A percentile compares a stretch with the other conserved stretches of the same genome.
phyloP scores from a whole-genome alignment of 2,888 invertebrate species.

The Aspidapion aeneum region DNA sequence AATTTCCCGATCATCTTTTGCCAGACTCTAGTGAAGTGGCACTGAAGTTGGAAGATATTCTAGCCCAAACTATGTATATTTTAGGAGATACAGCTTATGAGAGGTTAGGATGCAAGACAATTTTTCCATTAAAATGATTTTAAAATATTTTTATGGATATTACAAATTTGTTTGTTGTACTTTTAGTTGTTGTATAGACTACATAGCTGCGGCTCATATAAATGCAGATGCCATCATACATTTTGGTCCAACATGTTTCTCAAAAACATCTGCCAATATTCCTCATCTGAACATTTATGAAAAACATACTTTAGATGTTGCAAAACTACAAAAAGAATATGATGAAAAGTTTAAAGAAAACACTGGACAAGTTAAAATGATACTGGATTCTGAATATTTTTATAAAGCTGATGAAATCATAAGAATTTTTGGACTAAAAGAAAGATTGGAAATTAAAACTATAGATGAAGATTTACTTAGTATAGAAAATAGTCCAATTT shows the following conservation, averaged over 20 bases:
- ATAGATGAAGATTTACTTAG: slow-evolving; percentile 26
- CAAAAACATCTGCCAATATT: slow-evolving; percentile 62
- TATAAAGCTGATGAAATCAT: slow-evolving; percentile 53
- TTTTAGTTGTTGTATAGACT: slow-evolving; percentile 84
- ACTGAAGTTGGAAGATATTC: slow-evolving; percentile 48
- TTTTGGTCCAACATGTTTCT: slow-evolving; percentile 87
- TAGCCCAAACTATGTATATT: slow-evolving; percentile 67
- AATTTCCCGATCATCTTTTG: slow-evolving; percentile 85
- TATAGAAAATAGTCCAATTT: slow-evolving; percentile 45
- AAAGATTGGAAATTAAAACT: slow-evolving; percentile 21
- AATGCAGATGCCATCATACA: slow-evolving; percentile 84
- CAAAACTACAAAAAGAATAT: slow-evolving; percentile 43
- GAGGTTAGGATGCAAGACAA: too few relatives aligned
- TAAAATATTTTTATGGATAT: too few relatives aligned
- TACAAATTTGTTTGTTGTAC: slow-evolving; percentile 16
- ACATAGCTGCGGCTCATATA: slow-evolving; percentile 86
- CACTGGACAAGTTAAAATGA: slow-evolving; percentile 52
- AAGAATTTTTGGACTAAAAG: slow-evolving; percentile 13
- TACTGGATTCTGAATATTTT: slow-evolving; percentile 66
- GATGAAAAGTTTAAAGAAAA: slow-evolving; percentile 41
- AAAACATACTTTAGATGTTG: slow-evolving; percentile 54
- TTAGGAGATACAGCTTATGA: slow-evolving; percentile 91
- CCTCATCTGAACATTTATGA: slow-evolving; percentile 75
- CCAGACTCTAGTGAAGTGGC: slow-evolving; percentile 65
- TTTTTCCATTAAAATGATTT: background rate